phyloP scores from a whole-genome alignment of 2,797 vertebrate genomes.

The Xenopus petersii region DNA sequence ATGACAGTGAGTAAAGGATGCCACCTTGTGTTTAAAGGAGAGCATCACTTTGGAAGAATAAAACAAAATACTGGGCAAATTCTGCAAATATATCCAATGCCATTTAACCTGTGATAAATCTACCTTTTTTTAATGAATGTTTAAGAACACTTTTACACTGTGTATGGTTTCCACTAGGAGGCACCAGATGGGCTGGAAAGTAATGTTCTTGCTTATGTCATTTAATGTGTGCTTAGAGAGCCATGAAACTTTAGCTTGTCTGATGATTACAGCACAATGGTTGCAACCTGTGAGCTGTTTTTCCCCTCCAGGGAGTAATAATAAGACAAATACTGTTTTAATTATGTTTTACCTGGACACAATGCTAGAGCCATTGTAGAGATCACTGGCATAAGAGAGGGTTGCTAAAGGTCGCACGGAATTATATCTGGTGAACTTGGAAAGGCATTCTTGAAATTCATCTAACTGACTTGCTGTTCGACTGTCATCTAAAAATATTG shows the following conservation, averaged over 20 bases:
- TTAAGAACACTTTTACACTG: background rate
- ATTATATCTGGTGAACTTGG: constrained; percentile 97
- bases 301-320: no score
- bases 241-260: background rate
- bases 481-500: constrained; percentile 80
- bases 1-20: constrained; percentile 3
- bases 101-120: constrained; percentile 1
- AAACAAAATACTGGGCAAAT: constrained; percentile 14
- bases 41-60: background rate
- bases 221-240: constrained; percentile 8
- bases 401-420: constrained; percentile 94
- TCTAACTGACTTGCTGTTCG: constrained; percentile 93
- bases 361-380: constrained; percentile 98
- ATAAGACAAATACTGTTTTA: no score
- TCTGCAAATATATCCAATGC: constrained; percentile 24
- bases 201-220: constrained; percentile 18
- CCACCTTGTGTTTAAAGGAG: constrained; percentile 29
- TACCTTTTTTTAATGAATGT: no score
- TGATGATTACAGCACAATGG: no score
- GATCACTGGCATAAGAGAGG: constrained; percentile 94
- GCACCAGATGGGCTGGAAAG: no score
- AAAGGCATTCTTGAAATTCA: constrained; percentile 97
- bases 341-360: constrained; percentile 86
- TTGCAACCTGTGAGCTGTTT: no score
- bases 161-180: background rate